These are phyloP conservation scores for Polietes domitor DNA, from an alignment of 2,888 invertebrate genomes.

Conservation along the genomic window DNA sequence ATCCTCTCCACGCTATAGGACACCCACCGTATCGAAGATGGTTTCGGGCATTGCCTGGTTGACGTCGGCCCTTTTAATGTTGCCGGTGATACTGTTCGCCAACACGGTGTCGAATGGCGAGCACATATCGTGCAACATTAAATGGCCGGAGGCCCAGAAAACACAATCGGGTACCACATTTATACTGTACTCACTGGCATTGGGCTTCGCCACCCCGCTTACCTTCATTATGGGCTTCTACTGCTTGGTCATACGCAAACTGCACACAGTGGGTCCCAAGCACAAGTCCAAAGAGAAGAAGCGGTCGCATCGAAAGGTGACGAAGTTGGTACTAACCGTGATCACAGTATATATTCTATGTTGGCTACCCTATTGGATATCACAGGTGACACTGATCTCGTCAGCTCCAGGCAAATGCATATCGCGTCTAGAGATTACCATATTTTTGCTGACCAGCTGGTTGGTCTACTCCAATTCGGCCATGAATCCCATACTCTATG, in stretches of 20 bases:
- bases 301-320: conserved; percentile 93
- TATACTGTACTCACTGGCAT: conserved; percentile 91
- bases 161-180: conserved; percentile 90
- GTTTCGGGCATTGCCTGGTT: conserved; percentile 93
- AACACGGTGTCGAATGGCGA: conserved; percentile 85
- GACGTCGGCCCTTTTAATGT: conserved; percentile 92
- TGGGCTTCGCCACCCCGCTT: conserved; percentile 93
- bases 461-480: conserved; percentile 91
- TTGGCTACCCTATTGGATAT: conserved; percentile 97
- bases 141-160: conserved; percentile 87
- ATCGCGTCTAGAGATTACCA: conserved; percentile 87
- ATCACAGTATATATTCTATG: conserved; percentile 95
- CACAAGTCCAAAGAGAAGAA: conserved; percentile 96
- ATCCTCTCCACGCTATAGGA: conserved; percentile 91
- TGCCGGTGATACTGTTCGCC: conserved; percentile 94
- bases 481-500: conserved; percentile 95
- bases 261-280: conserved; percentile 93
- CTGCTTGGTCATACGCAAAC: conserved; percentile 91
- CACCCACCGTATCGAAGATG: conserved; percentile 92
- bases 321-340: conserved; percentile 94
- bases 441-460: conserved; percentile 92
- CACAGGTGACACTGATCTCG: conserved; percentile 91
- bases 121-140: conserved; percentile 87
- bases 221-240: conserved; percentile 93
- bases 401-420: conserved; percentile 87